A percentile compares a stretch with the other conserved stretches of the same genome.
Conservation (phyloP, 2,888 invertebrate genomes). For the Pheosia gnoma region DNA sequence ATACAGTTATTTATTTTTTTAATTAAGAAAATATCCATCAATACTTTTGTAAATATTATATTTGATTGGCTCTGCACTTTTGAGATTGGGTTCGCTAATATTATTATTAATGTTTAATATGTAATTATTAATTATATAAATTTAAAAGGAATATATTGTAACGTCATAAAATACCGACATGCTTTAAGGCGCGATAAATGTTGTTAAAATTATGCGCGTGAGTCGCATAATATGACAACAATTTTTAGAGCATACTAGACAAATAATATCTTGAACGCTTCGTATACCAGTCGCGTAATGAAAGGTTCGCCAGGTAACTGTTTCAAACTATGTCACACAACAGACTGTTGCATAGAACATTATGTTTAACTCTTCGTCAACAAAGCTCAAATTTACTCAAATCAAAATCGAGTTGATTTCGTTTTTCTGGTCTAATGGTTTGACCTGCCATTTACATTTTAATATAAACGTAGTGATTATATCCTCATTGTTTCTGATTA, state of each 20-base stretch:
- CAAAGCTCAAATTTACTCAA: no score
- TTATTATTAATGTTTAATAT: background rate
- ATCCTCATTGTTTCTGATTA: no score
- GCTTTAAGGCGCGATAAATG: conserved; percentile 5
- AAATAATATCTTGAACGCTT: conserved; percentile 2
- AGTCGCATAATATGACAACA: conserved; percentile 1
- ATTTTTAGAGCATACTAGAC: no score
- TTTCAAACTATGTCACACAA: no score
- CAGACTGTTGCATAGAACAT: no score
- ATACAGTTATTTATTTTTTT: background rate
- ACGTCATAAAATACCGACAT: background rate
- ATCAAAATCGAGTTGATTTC: no score
- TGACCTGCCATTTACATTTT: no score
- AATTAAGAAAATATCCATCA: conserved; percentile 38
- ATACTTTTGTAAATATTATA: conserved; percentile 32
- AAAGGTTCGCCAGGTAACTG: no score
- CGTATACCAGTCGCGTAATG: background rate
- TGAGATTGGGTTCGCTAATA: conserved; percentile 27
- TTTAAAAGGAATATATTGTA: background rate
- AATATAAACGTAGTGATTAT: no score
- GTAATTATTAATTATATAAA: background rate
- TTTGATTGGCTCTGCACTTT: conserved; percentile 28
- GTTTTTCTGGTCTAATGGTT: no score
- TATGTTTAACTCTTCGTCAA: no score
- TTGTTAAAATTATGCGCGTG: conserved; percentile 17